Conservation (phyloP, 92 coral and sea anemone species). For the Actinostola sp. region DNA sequence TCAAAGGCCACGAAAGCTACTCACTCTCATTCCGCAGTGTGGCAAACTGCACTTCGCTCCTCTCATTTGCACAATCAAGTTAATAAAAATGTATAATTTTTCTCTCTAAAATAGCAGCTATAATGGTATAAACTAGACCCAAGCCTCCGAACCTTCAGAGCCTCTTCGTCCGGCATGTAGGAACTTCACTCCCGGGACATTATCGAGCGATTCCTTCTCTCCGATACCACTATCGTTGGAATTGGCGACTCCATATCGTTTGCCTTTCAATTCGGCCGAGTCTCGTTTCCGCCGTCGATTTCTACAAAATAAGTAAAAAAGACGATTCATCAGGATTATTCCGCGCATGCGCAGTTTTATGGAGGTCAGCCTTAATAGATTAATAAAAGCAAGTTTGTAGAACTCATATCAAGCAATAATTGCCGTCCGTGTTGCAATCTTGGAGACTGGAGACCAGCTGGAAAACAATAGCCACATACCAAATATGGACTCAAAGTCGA, state of each 20-base stretch:
- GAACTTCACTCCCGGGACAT: slow-evolving; percentile 74
- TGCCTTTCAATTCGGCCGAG: slow-evolving; percentile 73
- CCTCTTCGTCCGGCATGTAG: slow-evolving; percentile 66
- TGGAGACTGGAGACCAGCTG: no score
- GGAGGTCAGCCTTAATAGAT: no score
- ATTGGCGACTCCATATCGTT: slow-evolving; percentile 83
- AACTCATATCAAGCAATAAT: no score
- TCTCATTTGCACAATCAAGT: not conserved
- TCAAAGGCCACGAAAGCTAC: no score
- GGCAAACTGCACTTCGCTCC: no score
- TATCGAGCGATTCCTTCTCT: slow-evolving; percentile 84
- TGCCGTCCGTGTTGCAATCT: no score
- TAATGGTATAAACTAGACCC: slow-evolving; percentile 63
- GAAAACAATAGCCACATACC: no score
- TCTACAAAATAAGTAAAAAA: slow-evolving; percentile 26
- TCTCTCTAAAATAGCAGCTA: slow-evolving; percentile 14
- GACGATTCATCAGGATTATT: not conserved
- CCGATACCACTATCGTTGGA: slow-evolving; percentile 91
- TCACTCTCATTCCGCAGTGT: no score
- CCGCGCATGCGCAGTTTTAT: not conserved
- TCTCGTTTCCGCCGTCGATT: slow-evolving; percentile 73
- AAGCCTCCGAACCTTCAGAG: slow-evolving; percentile 97
- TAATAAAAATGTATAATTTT: slow-evolving; percentile 11
- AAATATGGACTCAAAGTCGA: no score
- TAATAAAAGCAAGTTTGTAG: no score